Evolutionary conservation across 2,797 vertebrate genomes (phyloP).

Genomic region (Pangasius macronema): DNA sequence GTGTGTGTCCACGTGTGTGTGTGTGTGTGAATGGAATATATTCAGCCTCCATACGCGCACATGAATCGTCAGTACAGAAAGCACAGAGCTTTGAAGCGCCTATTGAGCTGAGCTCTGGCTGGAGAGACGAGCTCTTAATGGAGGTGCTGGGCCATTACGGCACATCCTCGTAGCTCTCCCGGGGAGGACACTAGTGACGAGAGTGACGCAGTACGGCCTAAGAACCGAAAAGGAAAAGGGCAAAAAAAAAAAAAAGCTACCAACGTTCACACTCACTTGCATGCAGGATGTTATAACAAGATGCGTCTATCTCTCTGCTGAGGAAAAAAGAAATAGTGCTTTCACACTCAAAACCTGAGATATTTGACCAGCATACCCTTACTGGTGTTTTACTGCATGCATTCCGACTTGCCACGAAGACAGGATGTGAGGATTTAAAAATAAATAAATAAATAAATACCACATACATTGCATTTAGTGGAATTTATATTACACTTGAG

Average conservation of each 20-base stretch:
- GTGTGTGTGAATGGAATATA: constrained; percentile 7
- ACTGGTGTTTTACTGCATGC: background rate
- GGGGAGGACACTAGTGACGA: too few species aligned
- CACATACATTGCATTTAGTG: background rate
- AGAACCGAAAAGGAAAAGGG: too few species aligned
- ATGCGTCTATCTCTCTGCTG: background rate
- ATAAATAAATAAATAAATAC: background rate
- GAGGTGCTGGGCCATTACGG: constrained; percentile 4
- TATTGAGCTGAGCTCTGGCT: constrained; percentile 27
- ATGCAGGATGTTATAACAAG: constrained; percentile 14
- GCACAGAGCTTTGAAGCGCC: constrained; percentile 25
- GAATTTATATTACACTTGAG: background rate
- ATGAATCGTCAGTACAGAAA: constrained; percentile 19
- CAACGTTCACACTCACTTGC: constrained; percentile 6
- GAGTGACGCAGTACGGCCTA: too few species aligned
- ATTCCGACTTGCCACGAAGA: background rate
- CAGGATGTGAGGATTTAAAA: background rate
- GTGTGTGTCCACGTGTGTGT: constrained; percentile 1
- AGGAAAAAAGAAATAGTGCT: background rate
- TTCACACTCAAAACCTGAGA: background rate
- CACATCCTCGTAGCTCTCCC: constrained; percentile 11
- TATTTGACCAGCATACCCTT: background rate
- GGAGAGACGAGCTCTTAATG: constrained; percentile 34
- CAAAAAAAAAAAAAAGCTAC: too few species aligned
- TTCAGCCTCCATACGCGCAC: background rate